Base-by-base conservation (phyloP, 2,888 invertebrate genomes). In the Xestobium rufovillosum region DNA sequence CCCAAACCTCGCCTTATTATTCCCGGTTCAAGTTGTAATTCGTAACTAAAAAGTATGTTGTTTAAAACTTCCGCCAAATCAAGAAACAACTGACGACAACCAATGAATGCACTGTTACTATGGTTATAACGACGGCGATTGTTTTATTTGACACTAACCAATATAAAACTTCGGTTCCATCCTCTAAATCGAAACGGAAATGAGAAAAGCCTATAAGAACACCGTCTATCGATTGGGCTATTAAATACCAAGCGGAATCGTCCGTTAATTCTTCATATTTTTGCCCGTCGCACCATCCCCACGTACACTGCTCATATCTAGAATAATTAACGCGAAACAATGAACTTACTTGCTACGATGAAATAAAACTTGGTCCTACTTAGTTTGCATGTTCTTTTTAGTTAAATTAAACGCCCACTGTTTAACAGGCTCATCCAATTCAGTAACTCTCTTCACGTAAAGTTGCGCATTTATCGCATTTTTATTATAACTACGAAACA, bases 121-220 rank as follows among this genome's bases (percentile, higher is more conserved):
- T 23, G 6, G n/a, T 23, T 23, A 23, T 8, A 8, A 14, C 11
- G 3, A 26, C 12, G 8, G 4, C 3, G 25, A 9, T 4, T 9
- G 1, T 10, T 26, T 9, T 14, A 26, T 37, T 16, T 15, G 19
- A 26, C n/a, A 57, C 66, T 67, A 62, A 84, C 84, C 85, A 84
- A 62, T 87, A 88, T 4, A 88, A 61, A 3, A 87, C 86, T 55
- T 80, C 79, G 32, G 76, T 69, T 10, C 80, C 83, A 59, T 76
- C 77, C 58, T 89, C 88, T 66, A 87, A 70, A 59, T 87, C 88
- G 66, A 88, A 88, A 57, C 88, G 69, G 62, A 87, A 88, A 65
- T 89, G 87, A 35, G 80, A 77, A 63, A 85, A 86, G 2, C 80
- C 89, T 34, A 85, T 66, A 1, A 75, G 73, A 44, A 56, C 61